Evolutionary conservation across 2,888 invertebrate genomes (phyloP).

Genomic region (Parnassius apollo): DNA sequence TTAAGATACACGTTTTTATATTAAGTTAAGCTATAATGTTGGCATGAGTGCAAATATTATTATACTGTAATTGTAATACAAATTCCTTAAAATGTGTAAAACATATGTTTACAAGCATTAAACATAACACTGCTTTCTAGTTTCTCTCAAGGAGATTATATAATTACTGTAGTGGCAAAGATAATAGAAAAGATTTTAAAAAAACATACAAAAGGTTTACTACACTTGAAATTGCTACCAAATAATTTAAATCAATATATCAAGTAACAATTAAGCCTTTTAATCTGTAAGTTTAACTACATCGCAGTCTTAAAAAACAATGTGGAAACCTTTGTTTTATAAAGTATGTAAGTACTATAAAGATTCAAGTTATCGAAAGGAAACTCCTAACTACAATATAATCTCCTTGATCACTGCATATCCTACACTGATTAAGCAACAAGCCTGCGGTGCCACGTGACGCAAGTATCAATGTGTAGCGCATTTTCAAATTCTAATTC

Average conservation of each 20-base stretch:
- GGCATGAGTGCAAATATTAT: conserved; percentile 69
- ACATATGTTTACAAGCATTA: conserved; percentile 58
- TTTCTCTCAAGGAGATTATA: conserved; percentile 42
- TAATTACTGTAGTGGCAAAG: conserved; percentile 27
- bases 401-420: conserved; percentile 57
- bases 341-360: conserved; percentile 29
- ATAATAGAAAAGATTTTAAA: conserved; percentile 15
- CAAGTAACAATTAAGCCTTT: conserved; percentile 11
- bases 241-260: conserved; percentile 17
- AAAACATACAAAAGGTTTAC: conserved; percentile 18
- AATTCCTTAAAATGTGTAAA: conserved; percentile 55
- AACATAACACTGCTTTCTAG: conserved; percentile 46
- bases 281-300: conserved; percentile 9
- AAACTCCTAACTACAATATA: conserved; percentile 38
- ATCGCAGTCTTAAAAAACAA: conserved; percentile 26
- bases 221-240: conserved; percentile 7
- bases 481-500: too few species aligned
- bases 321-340: conserved; percentile 11
- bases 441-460: conserved; percentile 42
- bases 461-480: not conserved
- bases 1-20: conserved; percentile 47
- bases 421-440: conserved; percentile 67
- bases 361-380: conserved; percentile 9
- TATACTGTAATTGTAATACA: conserved; percentile 66
- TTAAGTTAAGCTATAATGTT: conserved; percentile 59